Percentiles rank a stretch among this genome's conserved stretches.
Evolutionary conservation across 2,888 invertebrate species (phyloP).

Genomic region (Oxyteleia sp.): DNA sequence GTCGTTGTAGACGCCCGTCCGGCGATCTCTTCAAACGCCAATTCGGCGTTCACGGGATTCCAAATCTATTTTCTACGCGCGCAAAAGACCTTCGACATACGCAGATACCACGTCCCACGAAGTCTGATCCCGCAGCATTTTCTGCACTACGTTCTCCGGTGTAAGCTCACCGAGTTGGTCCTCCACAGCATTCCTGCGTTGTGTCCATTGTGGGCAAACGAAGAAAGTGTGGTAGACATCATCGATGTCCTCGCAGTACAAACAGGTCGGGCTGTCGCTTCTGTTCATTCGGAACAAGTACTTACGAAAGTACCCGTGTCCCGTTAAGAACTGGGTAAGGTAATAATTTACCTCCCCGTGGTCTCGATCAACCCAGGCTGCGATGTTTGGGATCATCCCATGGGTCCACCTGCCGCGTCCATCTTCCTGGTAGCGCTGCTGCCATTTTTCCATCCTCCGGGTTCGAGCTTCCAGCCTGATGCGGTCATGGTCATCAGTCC

Average conservation of each 20-base stretch:
- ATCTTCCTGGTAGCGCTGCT: not conserved
- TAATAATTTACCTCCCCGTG: conserved; percentile 63
- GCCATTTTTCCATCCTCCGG: not conserved
- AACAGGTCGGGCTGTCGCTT: not conserved
- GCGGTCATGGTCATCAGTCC: not conserved
- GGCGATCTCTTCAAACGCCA: too few species aligned
- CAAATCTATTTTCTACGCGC: conserved; percentile 8
- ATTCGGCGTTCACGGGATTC: not conserved
- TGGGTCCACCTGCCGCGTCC: conserved; percentile 70
- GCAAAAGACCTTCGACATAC: conserved; percentile 17
- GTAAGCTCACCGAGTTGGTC: not conserved
- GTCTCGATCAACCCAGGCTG: conserved; percentile 56
- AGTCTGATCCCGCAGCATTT: not conserved
- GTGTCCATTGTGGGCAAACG: not conserved
- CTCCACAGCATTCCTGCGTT: not conserved
- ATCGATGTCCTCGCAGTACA: not conserved
- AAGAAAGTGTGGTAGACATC: conserved; percentile 2
- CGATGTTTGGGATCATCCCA: conserved; percentile 45
- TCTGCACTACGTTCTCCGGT: not conserved
- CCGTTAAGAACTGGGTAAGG: conserved; percentile 17
- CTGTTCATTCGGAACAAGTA: conserved; percentile 2
- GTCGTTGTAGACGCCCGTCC: too few species aligned
- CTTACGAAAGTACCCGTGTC: not conserved
- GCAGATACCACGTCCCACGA: conserved; percentile 2
- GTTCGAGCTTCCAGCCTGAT: not conserved